phyloP scores from a whole-genome alignment of 2,888 invertebrate genomes.

The Encarsia formosa region DNA sequence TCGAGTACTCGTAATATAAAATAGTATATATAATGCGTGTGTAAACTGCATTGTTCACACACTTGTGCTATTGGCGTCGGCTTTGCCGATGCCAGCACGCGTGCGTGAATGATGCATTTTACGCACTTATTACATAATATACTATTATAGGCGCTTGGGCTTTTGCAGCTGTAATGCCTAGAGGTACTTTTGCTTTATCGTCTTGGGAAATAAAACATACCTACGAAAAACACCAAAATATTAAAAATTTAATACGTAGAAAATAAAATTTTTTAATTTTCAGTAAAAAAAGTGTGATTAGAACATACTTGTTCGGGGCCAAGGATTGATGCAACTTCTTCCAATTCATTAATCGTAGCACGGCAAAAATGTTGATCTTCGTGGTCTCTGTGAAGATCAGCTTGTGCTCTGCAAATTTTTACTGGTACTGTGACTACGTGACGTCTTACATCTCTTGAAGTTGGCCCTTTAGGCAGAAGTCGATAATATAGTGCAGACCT shows the following conservation, averaged over 20 bases:
- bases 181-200: not conserved
- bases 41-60: too few species aligned
- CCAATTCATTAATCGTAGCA: not conserved
- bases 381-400: not conserved
- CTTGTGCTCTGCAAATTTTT: not conserved
- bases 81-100: too few species aligned
- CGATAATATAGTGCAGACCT: too few species aligned
- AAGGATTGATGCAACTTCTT: not conserved
- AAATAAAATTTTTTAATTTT: not conserved
- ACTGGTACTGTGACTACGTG: too few species aligned
- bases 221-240: not conserved
- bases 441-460: too few species aligned
- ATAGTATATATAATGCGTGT: too few species aligned
- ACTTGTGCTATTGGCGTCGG: too few species aligned
- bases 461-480: too few species aligned
- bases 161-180: not conserved
- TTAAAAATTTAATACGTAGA: not conserved
- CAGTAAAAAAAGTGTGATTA: not conserved
- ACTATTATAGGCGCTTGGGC: not conserved
- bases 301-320: not conserved
- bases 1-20: too few species aligned
- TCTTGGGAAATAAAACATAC: not conserved
- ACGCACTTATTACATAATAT: too few species aligned
- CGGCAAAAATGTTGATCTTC: not conserved
- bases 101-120: too few species aligned